phyloP scores from a whole-genome alignment of 2,797 vertebrate genomes.

The Leuciscus waleckii region DNA sequence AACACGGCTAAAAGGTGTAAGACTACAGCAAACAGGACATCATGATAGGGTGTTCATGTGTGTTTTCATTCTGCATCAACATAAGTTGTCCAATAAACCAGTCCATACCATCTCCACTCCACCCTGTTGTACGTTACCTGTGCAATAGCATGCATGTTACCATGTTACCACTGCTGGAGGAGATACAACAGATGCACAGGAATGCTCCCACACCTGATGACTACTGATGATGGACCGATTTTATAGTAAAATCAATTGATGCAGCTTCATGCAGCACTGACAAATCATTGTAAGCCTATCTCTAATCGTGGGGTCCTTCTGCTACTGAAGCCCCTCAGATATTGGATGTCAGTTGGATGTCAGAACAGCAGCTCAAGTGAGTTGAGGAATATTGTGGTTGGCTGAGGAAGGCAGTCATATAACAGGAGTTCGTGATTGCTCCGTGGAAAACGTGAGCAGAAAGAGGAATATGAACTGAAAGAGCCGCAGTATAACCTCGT shows the following conservation, averaged over 20 bases:
- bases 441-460: conserved; percentile 58
- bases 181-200: conserved; percentile 28
- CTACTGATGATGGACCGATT: conserved; percentile 8
- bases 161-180: conserved; percentile 2
- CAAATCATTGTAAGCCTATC: not conserved
- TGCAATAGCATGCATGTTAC: not conserved
- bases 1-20: not conserved
- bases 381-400: conserved; percentile 42
- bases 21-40: not conserved
- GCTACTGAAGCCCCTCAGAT: not conserved
- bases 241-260: conserved; percentile 10
- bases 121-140: conserved; percentile 27
- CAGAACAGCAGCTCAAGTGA: conserved; percentile 24
- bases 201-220: conserved; percentile 46
- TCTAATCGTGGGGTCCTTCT: not conserved
- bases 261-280: not conserved
- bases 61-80: not conserved
- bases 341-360: not conserved
- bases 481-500: conserved; percentile 12
- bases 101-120: not conserved
- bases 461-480: conserved; percentile 57
- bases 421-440: conserved; percentile 47
- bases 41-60: not conserved
- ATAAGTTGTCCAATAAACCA: not conserved
- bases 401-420: conserved; percentile 24